Base-by-base conservation (phyloP, 2,113 vertebrate genomes). In the Lagopus muta region DNA sequence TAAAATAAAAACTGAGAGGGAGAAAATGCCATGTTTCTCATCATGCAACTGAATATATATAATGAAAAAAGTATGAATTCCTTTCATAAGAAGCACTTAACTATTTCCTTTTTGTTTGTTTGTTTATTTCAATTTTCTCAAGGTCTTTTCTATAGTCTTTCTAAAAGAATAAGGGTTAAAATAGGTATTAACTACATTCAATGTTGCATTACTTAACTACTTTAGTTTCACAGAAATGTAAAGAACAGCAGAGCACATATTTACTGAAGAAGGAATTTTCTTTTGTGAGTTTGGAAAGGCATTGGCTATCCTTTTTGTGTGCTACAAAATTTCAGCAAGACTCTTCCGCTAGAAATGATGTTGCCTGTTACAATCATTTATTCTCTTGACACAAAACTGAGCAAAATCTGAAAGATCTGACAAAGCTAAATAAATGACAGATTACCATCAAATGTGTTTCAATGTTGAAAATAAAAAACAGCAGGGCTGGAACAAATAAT, bases 61-160 rank as follows among this genome's bases (percentile, higher is more conserved):
- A 86, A 88, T 78, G 55, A 92, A 92, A 70, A 93, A 90, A 83
- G 17, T 77, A 90, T 71, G 8, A 74, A 83, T 91, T 91, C 45
- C 2, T 90, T 89, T 89, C 72, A 79, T 0, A 0, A 76, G 75
- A 79, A 73, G n/a, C 43, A 57, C 54, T 95, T 89, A 74, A 84
- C 27, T 88, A 82, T 78, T 54, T 27, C 0, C 86, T 28, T 13
- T 54, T 54, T 55, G 15, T 55, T 32, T 55, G 15, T 55, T 32
- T 54, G 52, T 28, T 54, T 88, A 69, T 69, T 92, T 94, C 88
- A 30, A 72, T 86, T 86, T 93, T 82, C 25, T 30, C 13, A 54
- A 52, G 43, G 18, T 12, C 8, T 86, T 38, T 18, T 12, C 5
- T 54, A 7, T 8, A 76, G 8, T 1, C 13, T 93, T 82, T 90